Percentiles rank a stretch among this genome's conserved stretches.
phyloP scores from a whole-genome alignment of 2,113 vertebrate species.

The Labrus mixtus region DNA sequence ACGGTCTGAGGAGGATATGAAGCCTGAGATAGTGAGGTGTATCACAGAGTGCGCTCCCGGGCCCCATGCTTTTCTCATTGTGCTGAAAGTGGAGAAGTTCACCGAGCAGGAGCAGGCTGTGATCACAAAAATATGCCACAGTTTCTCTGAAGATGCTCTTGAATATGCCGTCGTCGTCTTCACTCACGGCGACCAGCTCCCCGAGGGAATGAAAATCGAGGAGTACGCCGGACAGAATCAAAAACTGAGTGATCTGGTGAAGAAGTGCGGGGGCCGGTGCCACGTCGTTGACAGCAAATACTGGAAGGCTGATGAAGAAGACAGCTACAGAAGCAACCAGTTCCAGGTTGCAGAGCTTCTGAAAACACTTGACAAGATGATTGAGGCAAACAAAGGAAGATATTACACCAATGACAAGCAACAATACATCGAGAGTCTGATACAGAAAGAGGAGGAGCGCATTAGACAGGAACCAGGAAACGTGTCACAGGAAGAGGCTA shows the following conservation, averaged over 20 bases:
- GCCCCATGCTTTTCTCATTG: conserved; percentile 57
- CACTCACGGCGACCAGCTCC: conserved; percentile 46
- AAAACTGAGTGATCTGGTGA: conserved; percentile 14
- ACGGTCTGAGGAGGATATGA: conserved; percentile 8
- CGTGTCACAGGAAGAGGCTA: not conserved
- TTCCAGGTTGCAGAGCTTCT: conserved; percentile 47
- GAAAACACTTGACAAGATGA: conserved; percentile 31
- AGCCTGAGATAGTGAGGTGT: conserved; percentile 23
- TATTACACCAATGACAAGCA: conserved; percentile 41
- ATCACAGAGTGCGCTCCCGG: conserved; percentile 43
- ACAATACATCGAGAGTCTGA: not conserved
- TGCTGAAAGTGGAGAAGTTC: conserved; percentile 41
- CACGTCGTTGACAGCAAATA: conserved; percentile 59
- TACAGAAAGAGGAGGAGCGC: not conserved
- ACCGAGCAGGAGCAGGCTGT: conserved; percentile 32
- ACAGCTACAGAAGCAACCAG: conserved; percentile 30
- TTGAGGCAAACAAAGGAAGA: not conserved
- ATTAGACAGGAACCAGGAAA: not conserved
- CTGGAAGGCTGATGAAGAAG: conserved; percentile 27
- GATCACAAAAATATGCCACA: conserved; percentile 3
- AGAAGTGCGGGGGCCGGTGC: conserved; percentile 44
- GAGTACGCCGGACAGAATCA: not conserved
- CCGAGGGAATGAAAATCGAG: conserved; percentile 3
- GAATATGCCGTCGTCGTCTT: conserved; percentile 51
- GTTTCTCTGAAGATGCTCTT: conserved; percentile 33